Evolutionary conservation across 2,888 invertebrate genomes (phyloP).

Genomic region (Scrobipalpa atriplicella): DNA sequence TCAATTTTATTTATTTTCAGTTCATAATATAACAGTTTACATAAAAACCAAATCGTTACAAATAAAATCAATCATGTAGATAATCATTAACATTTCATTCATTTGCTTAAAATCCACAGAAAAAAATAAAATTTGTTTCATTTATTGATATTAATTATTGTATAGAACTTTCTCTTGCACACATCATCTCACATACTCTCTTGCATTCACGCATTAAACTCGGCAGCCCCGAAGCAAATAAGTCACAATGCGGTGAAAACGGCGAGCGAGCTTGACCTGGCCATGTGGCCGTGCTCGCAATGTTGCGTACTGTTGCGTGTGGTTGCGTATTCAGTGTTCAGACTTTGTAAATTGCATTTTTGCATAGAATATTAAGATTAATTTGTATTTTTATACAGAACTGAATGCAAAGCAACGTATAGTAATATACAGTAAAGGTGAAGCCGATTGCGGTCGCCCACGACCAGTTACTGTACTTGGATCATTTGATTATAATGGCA

Average conservation of each 20-base stretch:
- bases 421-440: slow-evolving; percentile 51
- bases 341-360: no score
- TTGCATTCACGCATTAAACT: background rate
- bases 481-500: slow-evolving; percentile 56
- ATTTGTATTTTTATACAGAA: background rate
- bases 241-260: background rate
- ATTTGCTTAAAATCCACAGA: no score
- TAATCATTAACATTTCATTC: no score
- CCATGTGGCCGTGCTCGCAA: no score
- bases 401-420: slow-evolving; percentile 12
- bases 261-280: background rate
- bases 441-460: slow-evolving; percentile 39
- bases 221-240: background rate
- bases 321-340: no score
- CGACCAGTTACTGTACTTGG: slow-evolving; percentile 46
- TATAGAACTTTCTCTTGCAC: background rate
- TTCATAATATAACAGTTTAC: no score
- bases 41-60: no score
- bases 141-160: no score
- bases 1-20: no score
- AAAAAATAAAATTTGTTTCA: no score
- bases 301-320: no score
- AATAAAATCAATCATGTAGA: no score
- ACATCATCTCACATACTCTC: background rate
- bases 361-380: background rate